Base-by-base conservation (phyloP, 2,113 vertebrate genomes). In the Vidua chalybeata region DNA sequence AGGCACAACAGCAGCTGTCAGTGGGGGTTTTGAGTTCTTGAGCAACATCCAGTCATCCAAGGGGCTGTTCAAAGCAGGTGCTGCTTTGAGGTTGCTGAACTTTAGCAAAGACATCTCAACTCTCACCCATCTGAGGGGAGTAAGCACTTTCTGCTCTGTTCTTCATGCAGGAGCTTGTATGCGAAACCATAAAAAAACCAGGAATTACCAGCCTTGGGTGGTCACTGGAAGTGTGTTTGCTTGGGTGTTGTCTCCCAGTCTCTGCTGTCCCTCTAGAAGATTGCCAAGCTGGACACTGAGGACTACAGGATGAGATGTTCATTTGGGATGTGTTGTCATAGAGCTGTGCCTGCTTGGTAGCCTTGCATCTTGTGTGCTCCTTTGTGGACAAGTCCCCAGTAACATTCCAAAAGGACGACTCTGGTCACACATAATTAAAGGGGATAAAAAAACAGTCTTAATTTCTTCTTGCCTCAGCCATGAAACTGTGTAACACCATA, bases 401-500 rank as follows among this genome's bases (percentile, higher is more conserved):
- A 75, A 13, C 12, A 73, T 23, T 23, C 31, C 49, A 52, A 12
- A 30, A 49, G 16, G 39, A 76, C 1, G 2, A 15, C 27, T 78
- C 20, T 31, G 11, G 46, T 41, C 10, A 33, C 23, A 62, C 0
- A 0, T 4, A 5, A n/a, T 56, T 93, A 55, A 39, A 49, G 39
- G 27, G 54, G 31, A 27, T 76, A 59, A 94, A 76, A 76, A 14
- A 21, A 41, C 4, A 9, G 7, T 64, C 6, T 37, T 28, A 18
- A 13, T 83, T 68, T 76, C 46, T 76, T 45, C 54, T 55, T 69
- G n/a, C 22, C 20, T 46, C 18, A 39, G 37, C 26, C 0, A 0
- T 59, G 37, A 66, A 68, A 10, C 20, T 5, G 1, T 5, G 1
- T 48, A 30, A 16, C 48, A 45, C 12, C 15, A 19, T 2, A 0